A percentile compares a stretch with the other conserved stretches of the same genome.
phyloP scores from a whole-genome alignment of 2,113 vertebrate species.

The Heteronetta atricapilla region DNA sequence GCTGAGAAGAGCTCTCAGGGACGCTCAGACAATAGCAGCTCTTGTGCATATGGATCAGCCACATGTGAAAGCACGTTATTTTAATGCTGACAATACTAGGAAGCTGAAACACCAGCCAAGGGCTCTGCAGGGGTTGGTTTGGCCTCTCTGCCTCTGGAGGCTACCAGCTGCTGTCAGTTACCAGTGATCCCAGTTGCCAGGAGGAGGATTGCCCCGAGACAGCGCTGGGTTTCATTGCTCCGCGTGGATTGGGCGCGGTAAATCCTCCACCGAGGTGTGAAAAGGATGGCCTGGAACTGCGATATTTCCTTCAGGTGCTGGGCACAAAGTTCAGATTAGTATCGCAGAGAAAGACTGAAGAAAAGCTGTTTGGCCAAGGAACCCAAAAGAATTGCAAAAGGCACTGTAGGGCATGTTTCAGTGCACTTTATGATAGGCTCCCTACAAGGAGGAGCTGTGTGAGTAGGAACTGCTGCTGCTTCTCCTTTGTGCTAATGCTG shows the following conservation, averaged over 20 bases:
- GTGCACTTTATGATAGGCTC: not conserved
- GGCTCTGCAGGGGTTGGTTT: not conserved
- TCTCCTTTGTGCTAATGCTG: fast-evolving
- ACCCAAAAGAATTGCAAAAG: not conserved
- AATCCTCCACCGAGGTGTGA: not conserved
- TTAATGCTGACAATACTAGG: conserved; percentile 40
- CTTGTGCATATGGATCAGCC: not conserved
- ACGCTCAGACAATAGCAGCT: conserved; percentile 25
- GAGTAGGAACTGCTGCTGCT: not conserved
- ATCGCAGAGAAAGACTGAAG: not conserved
- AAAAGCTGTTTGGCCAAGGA: not conserved
- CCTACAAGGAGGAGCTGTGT: not conserved
- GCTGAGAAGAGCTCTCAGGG: conserved; percentile 51
- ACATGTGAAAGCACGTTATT: conserved; percentile 54
- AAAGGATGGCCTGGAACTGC: not conserved
- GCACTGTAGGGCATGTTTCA: not conserved
- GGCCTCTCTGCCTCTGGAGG: not conserved
- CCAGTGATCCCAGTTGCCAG: not conserved
- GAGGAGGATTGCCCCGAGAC: not conserved
- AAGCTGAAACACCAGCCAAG: conserved; percentile 23
- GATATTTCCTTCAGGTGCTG: not conserved
- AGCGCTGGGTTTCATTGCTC: not conserved
- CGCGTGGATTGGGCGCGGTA: not conserved
- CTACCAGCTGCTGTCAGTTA: conserved; percentile 32
- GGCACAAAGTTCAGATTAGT: not conserved